Percentiles rank a stretch among this genome's conserved stretches.
Evolutionary conservation across 1,140 invertebrate species (phyloP).

Genomic region (Magallana ariakensis): DNA sequence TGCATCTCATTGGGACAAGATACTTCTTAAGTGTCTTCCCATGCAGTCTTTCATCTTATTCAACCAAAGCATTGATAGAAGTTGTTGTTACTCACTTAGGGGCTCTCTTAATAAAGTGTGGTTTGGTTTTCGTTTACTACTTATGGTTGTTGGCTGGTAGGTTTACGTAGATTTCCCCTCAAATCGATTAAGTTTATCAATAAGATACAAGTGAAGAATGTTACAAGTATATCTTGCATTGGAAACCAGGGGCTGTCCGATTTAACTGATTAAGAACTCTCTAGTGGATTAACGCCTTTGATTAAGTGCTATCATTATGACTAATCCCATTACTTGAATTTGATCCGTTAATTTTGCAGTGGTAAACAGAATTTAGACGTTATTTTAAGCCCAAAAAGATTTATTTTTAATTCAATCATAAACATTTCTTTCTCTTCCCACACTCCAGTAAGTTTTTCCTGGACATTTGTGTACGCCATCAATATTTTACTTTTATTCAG

Average conservation of each 20-base stretch:
- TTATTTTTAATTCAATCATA: too few species aligned
- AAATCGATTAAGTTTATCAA: slow-evolving; percentile 29
- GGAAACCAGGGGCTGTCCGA: not conserved
- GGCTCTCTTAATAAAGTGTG: not conserved
- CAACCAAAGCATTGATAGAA: slow-evolving; percentile 22
- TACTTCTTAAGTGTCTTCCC: slow-evolving; percentile 1
- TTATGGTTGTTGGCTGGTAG: not conserved
- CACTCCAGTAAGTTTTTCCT: too few species aligned
- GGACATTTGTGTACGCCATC: too few species aligned
- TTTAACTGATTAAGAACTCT: not conserved
- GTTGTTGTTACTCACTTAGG: not conserved
- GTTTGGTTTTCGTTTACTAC: not conserved
- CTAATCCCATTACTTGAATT: not conserved
- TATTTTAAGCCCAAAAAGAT: too few species aligned
- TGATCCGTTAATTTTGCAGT: too few species aligned
- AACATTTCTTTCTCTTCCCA: too few species aligned
- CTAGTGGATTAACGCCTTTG: slow-evolving; percentile 5
- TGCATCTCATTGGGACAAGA: slow-evolving; percentile 8
- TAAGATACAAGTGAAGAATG: slow-evolving; percentile 1
- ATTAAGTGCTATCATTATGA: slow-evolving; percentile 18
- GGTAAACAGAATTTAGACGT: too few species aligned
- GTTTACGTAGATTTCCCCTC: not conserved
- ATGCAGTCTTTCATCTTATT: slow-evolving; percentile 10
- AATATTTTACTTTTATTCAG: too few species aligned
- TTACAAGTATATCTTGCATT: not conserved